Base-by-base conservation (phyloP, 2,113 vertebrate genomes). In the Festucalex cinctus region DNA sequence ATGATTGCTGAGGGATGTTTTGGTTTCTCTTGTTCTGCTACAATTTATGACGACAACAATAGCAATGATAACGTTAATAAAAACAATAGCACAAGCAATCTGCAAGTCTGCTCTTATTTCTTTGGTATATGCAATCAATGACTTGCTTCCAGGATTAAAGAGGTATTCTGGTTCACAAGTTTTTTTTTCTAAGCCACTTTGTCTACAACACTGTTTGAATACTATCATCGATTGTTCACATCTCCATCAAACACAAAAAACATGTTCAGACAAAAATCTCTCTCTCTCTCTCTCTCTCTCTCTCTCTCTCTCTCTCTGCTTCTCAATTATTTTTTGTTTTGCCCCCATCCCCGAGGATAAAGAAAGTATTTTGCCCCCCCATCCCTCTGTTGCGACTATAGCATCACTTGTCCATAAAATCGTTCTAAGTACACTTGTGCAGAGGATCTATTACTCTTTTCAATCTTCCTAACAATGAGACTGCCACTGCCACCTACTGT, bases 21-120 rank as follows among this genome's bases (percentile, higher is more conserved):
- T 87, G 70, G 79, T 88, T 91, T 89, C 70, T 88, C 86, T 84
- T 87, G 77, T 90, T 91, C 90, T 91, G 88, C 90, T 87, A 85
- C 85, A 85, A 83, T 79, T 85, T 85, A 86, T 80, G 86, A 90
- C 89, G 85, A 89, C 82, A 86, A 89, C 84, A 89, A 92, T 91
- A 90, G 88, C 83, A 86, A 88, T 89, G 80, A 91, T 87, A 89
- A 91, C 71, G 67, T 87, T 89, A 93, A 93, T 92, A 93, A 92
- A 92, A 91, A 89, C 88, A 91, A 93, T 92, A 93, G 92, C 91
- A 93, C 92, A 93, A 93, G 85, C 71, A 90, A 85, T 70, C 68
- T 22, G 41, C 56, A 74, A 70, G 85, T 83, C 72, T 66, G 61
- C 63, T 78, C 70, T 78, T 69, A 53, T 82, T 86, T 83, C 67